A percentile compares a stretch with the other conserved stretches of the same genome.
phyloP scores from a whole-genome alignment of 2,888 invertebrate species.

The Creontiades dilutus region DNA sequence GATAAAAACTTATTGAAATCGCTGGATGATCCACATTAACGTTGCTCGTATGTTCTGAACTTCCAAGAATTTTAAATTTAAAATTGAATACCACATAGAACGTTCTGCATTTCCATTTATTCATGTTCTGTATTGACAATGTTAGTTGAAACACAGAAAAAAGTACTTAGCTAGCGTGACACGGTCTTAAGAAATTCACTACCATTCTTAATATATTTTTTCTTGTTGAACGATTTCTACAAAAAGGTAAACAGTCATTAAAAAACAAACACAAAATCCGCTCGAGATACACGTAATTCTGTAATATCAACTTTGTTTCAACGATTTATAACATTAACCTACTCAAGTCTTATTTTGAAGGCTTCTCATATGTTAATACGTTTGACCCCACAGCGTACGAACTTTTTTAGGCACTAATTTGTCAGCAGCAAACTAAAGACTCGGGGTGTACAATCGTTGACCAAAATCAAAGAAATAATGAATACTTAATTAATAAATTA shows the following conservation, averaged over 20 bases:
- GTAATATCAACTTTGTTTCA: not conserved
- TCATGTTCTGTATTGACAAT: too few relatives aligned
- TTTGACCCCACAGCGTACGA: conserved; percentile 55
- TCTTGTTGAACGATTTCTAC: not conserved
- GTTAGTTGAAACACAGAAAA: too few relatives aligned
- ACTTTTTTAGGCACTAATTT: conserved; percentile 59
- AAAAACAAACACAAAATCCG: not conserved
- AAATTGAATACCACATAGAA: too few relatives aligned
- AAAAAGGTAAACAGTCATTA: not conserved
- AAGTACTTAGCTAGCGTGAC: too few relatives aligned
- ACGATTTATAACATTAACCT: conserved; percentile 22
- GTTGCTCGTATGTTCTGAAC: too few relatives aligned
- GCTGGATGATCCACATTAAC: too few relatives aligned
- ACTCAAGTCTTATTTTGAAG: conserved; percentile 69
- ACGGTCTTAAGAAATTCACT: too few relatives aligned
- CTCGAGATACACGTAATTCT: not conserved
- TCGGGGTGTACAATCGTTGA: not conserved
- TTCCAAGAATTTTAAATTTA: too few relatives aligned
- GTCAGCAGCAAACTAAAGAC: conserved; percentile 36
- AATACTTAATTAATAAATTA: not conserved
- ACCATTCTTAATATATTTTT: too few relatives aligned
- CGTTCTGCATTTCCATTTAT: too few relatives aligned
- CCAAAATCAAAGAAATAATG: too few relatives aligned
- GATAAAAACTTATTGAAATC: too few relatives aligned
- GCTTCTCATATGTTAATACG: conserved; percentile 47